Conservation (phyloP, 2,888 invertebrate genomes). For the Clusia tigrina region DNA sequence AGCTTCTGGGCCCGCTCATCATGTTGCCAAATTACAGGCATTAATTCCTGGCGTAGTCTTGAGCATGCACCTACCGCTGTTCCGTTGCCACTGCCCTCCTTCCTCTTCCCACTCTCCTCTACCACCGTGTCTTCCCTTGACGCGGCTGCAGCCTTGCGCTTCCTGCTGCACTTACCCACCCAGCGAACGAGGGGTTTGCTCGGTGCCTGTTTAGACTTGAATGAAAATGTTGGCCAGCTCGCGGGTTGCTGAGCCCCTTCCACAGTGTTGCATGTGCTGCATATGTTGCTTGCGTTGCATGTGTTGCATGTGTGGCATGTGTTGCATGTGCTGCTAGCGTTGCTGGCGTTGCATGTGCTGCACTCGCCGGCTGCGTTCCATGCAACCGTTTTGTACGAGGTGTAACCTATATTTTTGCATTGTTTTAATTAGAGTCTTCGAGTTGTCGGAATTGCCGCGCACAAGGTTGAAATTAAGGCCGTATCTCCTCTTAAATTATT, state of each 20-base stretch:
- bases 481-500: too few species aligned
- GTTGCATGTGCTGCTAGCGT: neutral
- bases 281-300: neutral
- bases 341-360: neutral
- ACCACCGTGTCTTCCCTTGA: neutral
- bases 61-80: too few species aligned
- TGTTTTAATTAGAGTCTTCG: constrained; percentile 46
- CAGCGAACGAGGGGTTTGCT: too few species aligned
- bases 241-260: neutral
- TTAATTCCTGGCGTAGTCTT: constrained; percentile 38
- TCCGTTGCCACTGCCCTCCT: too few species aligned
- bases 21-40: constrained; percentile 46
- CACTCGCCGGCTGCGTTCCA: neutral
- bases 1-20: constrained; percentile 26
- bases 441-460: neutral
- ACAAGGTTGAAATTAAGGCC: neutral
- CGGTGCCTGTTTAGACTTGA: neutral
- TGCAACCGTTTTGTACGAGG: constrained; percentile 30
- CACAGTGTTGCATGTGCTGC: neutral
- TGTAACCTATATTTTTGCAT: constrained; percentile 48
- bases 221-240: neutral
- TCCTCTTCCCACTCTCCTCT: neutral
- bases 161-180: too few species aligned
- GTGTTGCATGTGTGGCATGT: constrained; percentile 4
- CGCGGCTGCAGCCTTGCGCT: neutral